These are phyloP conservation scores for Tragelaphus imberbis DNA, from an alignment of 2,113 vertebrate genomes.

Conservation along the genomic window DNA sequence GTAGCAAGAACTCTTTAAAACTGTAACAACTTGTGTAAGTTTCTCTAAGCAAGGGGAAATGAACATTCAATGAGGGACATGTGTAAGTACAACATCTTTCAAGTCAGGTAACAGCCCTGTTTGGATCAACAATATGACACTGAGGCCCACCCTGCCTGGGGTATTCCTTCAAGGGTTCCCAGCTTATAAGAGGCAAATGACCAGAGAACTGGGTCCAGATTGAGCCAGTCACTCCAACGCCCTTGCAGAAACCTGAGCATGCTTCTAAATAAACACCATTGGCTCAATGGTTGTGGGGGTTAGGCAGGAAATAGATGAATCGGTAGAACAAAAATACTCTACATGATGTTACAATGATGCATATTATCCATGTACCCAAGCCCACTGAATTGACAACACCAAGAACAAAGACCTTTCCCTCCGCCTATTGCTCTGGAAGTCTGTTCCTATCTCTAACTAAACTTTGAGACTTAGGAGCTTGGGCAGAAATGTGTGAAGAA, in stretches of 20 bases:
- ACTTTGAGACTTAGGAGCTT: background rate
- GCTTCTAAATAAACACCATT: background rate
- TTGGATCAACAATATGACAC: background rate
- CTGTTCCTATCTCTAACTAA: background rate
- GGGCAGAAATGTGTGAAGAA: background rate
- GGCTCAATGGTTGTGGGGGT: background rate
- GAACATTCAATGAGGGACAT: background rate
- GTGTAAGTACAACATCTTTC: background rate
- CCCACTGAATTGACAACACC: fast-evolving
- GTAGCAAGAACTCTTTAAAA: background rate
- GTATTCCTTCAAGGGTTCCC: background rate
- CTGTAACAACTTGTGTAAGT: background rate
- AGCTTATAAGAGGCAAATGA: background rate
- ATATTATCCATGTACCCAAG: background rate
- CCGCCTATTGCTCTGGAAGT: background rate
- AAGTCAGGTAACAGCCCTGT: background rate
- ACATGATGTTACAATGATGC: background rate
- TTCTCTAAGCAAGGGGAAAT: background rate
- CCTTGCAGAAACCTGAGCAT: background rate
- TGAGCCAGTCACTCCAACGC: background rate
- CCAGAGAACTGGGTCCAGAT: background rate
- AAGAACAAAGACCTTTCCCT: background rate
- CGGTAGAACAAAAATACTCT: background rate
- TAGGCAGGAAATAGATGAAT: background rate
- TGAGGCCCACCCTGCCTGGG: background rate